Evolutionary conservation across 1,140 invertebrate genomes (phyloP).

Genomic region (Coenobita brevimanus): DNA sequence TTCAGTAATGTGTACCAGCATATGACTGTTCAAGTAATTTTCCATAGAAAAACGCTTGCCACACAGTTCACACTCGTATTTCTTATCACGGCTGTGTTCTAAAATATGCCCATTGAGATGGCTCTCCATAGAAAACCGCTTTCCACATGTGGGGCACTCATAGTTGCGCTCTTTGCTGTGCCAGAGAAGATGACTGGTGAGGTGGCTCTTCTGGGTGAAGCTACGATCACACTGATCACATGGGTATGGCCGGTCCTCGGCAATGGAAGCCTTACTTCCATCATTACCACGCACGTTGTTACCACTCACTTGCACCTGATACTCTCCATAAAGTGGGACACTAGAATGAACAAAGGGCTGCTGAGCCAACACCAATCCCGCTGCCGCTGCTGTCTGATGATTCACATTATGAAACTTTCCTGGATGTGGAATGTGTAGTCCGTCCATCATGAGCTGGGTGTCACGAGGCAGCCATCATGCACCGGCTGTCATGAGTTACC

Average conservation of each 20-base stretch:
- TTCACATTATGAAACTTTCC: conserved; percentile 47
- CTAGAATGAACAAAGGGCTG: conserved; percentile 28
- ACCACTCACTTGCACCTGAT: conserved; percentile 5
- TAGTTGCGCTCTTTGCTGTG: conserved; percentile 44
- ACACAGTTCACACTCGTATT: conserved; percentile 41
- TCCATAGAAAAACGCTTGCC: conserved; percentile 55
- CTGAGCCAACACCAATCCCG: conserved; percentile 23
- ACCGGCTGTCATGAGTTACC: conserved; percentile 12
- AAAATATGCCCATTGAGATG: conserved; percentile 47
- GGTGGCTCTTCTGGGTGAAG: conserved; percentile 50
- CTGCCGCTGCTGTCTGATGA: neutral
- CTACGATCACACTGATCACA: conserved; percentile 36
- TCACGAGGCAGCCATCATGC: too few species aligned
- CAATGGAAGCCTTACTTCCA: neutral
- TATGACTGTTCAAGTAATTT: conserved; percentile 54
- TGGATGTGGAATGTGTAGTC: conserved; percentile 56
- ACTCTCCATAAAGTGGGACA: neutral
- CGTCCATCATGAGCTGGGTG: conserved; percentile 46
- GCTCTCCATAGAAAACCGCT: conserved; percentile 46
- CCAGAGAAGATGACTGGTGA: conserved; percentile 52
- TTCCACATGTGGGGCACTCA: conserved; percentile 40
- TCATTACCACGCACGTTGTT: neutral
- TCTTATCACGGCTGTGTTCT: conserved; percentile 46
- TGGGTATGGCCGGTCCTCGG: conserved; percentile 34
- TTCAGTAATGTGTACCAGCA: conserved; percentile 42